Base-by-base conservation (phyloP, 2,113 vertebrate species). In the Coracopsis vasa region DNA sequence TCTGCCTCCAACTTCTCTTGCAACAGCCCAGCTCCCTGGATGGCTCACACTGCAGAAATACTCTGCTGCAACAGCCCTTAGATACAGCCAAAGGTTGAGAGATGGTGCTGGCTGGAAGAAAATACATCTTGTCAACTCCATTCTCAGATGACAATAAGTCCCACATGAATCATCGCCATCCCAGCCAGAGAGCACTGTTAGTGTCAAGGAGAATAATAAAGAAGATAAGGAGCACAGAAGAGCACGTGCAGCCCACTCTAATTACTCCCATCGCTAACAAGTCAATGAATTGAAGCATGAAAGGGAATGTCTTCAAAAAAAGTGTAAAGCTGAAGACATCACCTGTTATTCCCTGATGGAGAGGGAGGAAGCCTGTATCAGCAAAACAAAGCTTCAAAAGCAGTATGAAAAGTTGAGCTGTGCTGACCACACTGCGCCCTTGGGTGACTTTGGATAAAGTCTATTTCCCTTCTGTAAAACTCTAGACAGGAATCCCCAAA, bases 141-240 rank as follows among this genome's bases (percentile, higher is more conserved):
- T 90, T 95, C 65, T 90, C 53, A 78, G 86, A 62, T 93, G 69
- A 85, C 86, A 94, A 66, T 86, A 89, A 62, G 64, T 78, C 35
- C 67, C 37, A 62, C 42, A 58, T 50, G 62, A 87, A 86, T 92
- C 88, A 90, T 53, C 7, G 7, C 47, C 65, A 66, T 60, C 69
- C 81, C 66, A 92, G 24, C 66, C 80, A 74, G 72, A 79, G 91
- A 95, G 70, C 91, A 70, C 44, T 80, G 25, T 91, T 96, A 74
- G 64, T 74, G 81, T 95, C 95, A 96, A 85, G 74, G 28, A 82
- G 86, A 96, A 90, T 69, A 89, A 80, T 66, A 78, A 80, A 73
- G 70, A 89, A 90, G 58, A 71, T 47, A 60, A 93, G 73, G 56
- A 62, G 72, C 1, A 6, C n/a, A 54, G 65, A 90, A 85, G 23